Evolutionary conservation across 1,140 invertebrate species (phyloP).

Genomic region (Drosophila suzukii): DNA sequence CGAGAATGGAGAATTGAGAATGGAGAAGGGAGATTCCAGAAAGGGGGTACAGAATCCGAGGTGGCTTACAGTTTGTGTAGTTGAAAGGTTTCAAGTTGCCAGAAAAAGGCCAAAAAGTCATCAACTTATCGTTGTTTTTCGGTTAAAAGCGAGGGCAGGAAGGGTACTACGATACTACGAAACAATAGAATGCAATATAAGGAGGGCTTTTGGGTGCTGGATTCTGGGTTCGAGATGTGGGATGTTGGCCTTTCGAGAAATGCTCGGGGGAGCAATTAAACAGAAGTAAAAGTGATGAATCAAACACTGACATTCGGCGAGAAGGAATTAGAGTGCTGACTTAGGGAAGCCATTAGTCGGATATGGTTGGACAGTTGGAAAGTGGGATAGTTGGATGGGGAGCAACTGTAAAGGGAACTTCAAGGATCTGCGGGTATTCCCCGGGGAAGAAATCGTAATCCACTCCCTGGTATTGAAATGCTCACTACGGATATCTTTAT

Average conservation of each 20-base stretch:
- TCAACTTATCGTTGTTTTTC: conserved; percentile 49
- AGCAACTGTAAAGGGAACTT: neutral
- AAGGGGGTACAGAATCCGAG: neutral
- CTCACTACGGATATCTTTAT: no score
- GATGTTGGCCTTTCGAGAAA: conserved; percentile 2
- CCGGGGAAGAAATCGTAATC: neutral
- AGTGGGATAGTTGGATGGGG: neutral
- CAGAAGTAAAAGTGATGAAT: conserved; percentile 52
- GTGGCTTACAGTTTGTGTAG: conserved; percentile 20
- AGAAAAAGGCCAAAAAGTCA: conserved; percentile 54
- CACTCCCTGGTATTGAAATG: neutral
- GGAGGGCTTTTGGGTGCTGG: neutral
- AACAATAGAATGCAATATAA: conserved; percentile 15
- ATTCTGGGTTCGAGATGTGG: no score
- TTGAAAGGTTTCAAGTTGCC: conserved; percentile 52
- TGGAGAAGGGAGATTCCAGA: no score
- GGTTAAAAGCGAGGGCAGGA: neutral
- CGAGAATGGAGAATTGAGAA: conserved; percentile 1
- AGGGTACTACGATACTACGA: neutral
- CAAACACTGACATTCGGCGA: conserved; percentile 7
- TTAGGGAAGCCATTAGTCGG: conserved; percentile 18
- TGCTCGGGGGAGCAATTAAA: conserved; percentile 52
- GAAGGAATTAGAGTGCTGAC: conserved; percentile 11
- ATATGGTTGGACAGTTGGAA: conserved; percentile 4
- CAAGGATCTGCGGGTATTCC: conserved; percentile 14